phyloP scores from a whole-genome alignment of 1,140 invertebrate species.

The Vollenhovia emeryi region DNA sequence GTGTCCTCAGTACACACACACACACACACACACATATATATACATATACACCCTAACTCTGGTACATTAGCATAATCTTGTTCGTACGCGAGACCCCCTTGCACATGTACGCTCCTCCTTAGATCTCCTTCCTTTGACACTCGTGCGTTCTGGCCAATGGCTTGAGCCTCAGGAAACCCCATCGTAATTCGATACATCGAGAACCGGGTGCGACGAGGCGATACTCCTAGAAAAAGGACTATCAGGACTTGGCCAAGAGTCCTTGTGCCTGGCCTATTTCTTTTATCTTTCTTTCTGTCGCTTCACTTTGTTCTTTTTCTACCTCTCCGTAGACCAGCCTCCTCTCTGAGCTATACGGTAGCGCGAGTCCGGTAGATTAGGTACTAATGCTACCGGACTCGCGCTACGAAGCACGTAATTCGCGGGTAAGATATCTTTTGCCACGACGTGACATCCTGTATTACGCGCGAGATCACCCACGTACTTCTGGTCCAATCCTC shows the following conservation, averaged over 20 bases:
- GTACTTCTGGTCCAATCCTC: neutral
- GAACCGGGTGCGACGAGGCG: slow-evolving; percentile 43
- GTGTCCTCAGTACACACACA: neutral
- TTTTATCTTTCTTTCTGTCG: slow-evolving; percentile 21
- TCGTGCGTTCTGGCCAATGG: slow-evolving; percentile 66
- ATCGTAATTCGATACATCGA: slow-evolving; percentile 74
- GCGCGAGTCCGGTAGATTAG: slow-evolving; percentile 70
- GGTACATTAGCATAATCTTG: slow-evolving; percentile 76
- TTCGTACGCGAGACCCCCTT: slow-evolving; percentile 74
- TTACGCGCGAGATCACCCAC: slow-evolving; percentile 70
- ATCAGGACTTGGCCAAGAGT: neutral
- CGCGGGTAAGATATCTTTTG: slow-evolving; percentile 70
- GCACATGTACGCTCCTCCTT: slow-evolving; percentile 61
- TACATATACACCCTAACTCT: neutral
- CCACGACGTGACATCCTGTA: slow-evolving; percentile 69
- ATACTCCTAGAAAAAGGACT: slow-evolving; percentile 58
- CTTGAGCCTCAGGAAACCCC: slow-evolving; percentile 63
- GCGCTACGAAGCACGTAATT: slow-evolving; percentile 68
- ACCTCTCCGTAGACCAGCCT: slow-evolving; percentile 9
- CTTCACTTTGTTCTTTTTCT: slow-evolving; percentile 52
- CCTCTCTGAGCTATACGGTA: slow-evolving; percentile 67
- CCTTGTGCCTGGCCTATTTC: slow-evolving; percentile 31
- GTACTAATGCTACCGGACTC: slow-evolving; percentile 61
- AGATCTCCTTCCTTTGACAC: slow-evolving; percentile 70
- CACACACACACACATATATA: too few relatives aligned